Evolutionary conservation across 2,888 invertebrate species (phyloP).

Genomic region (Andrena haemorrhoa): DNA sequence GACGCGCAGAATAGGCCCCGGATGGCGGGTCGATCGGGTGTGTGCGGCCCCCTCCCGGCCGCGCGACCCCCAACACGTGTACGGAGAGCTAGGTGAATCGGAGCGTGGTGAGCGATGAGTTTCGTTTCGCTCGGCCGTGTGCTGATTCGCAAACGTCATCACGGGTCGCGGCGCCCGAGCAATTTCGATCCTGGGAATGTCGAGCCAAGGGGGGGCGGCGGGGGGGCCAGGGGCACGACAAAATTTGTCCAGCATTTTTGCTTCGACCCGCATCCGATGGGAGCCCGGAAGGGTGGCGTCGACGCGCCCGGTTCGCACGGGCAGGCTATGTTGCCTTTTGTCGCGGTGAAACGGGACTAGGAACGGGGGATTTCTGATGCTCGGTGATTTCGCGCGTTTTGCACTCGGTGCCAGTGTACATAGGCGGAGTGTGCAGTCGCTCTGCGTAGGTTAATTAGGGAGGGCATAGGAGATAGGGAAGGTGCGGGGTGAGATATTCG

Average conservation of each 20-base stretch:
- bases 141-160: conserved; percentile 68
- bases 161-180: conserved; percentile 48
- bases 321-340: conserved; percentile 1
- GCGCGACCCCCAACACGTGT: conserved; percentile 13
- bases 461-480: too few species aligned
- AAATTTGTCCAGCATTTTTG: conserved; percentile 33
- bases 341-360: neutral
- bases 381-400: too few species aligned
- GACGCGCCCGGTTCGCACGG: neutral
- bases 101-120: conserved; percentile 62
- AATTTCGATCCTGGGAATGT: conserved; percentile 62
- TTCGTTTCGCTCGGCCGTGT: conserved; percentile 68
- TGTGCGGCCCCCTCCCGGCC: too few species aligned
- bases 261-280: neutral
- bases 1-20: conserved; percentile 17
- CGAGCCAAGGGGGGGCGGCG: neutral
- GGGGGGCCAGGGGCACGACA: neutral
- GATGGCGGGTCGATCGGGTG: neutral
- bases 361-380: too few species aligned
- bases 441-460: too few species aligned
- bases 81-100: conserved; percentile 58
- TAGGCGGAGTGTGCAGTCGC: too few species aligned
- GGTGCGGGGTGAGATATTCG: too few species aligned
- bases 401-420: too few species aligned
- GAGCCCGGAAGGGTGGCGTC: neutral